Conservation (phyloP, 2,888 invertebrate species). For the Chalcosyrphus nemorum region DNA sequence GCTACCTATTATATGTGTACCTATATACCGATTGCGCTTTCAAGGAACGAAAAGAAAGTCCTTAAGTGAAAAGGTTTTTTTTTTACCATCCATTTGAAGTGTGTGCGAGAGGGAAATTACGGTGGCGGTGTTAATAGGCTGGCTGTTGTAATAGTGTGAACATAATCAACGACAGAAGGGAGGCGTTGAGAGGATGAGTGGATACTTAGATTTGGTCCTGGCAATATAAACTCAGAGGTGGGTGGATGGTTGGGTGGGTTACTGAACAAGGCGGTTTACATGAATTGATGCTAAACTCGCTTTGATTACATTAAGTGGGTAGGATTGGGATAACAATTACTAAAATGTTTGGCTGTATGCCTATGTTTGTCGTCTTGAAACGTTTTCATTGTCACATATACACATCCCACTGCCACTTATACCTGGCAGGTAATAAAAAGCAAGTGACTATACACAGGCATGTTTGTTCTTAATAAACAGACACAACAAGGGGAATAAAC, state of each 20-base stretch:
- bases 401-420: neutral
- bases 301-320: constrained; percentile 53
- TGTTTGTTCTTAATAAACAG: constrained; percentile 6
- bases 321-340: constrained; percentile 55
- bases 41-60: constrained; percentile 10
- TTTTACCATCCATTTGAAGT: constrained; percentile 39
- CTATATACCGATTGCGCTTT: constrained; percentile 27
- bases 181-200: neutral
- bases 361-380: constrained; percentile 21
- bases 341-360: constrained; percentile 9
- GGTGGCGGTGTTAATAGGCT: constrained; percentile 45
- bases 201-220: neutral
- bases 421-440: constrained; percentile 18
- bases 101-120: constrained; percentile 18
- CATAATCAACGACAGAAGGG: constrained; percentile 31
- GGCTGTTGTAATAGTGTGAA: constrained; percentile 38
- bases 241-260: constrained; percentile 29
- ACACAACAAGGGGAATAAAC: constrained; percentile 10
- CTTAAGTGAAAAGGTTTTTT: constrained; percentile 37
- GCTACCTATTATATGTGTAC: no score
- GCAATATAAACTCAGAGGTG: neutral
- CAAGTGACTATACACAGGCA: constrained; percentile 6
- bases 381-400: constrained; percentile 15
- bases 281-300: constrained; percentile 27
- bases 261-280: constrained; percentile 7